These are phyloP conservation scores for Taxidea taxus DNA, from an alignment of 2,113 vertebrate genomes.

Conservation along the genomic window DNA sequence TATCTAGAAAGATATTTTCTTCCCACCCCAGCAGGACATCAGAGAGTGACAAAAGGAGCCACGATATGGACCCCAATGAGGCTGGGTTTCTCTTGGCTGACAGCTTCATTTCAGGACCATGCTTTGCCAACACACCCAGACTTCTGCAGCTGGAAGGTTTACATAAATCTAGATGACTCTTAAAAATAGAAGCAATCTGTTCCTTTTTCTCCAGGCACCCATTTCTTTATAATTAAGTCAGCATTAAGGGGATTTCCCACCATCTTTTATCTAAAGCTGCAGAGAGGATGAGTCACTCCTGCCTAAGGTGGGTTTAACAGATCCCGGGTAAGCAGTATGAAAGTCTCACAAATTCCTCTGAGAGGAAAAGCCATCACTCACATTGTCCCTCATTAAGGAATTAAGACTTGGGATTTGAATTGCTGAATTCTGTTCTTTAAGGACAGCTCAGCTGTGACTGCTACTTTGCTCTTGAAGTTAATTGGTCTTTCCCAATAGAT, in stretches of 20 bases:
- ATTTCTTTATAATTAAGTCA: conserved; percentile 47
- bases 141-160: not conserved
- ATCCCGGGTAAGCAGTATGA: not conserved
- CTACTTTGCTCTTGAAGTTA: not conserved
- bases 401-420: not conserved
- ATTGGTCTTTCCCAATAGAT: not conserved
- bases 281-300: not conserved
- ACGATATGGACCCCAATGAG: not conserved
- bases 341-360: not conserved
- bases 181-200: not conserved
- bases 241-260: not conserved
- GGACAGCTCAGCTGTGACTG: not conserved
- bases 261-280: not conserved
- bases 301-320: not conserved
- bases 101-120: not conserved
- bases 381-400: not conserved
- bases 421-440: conserved; percentile 20
- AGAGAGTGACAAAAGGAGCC: not conserved
- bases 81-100: not conserved
- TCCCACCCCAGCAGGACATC: not conserved
- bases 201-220: not conserved
- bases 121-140: not conserved
- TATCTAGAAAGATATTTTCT: not conserved
- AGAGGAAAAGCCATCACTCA: not conserved
- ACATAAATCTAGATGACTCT: not conserved